phyloP scores from a whole-genome alignment of 2,888 invertebrate genomes.

The Meteorus cinctellus region DNA sequence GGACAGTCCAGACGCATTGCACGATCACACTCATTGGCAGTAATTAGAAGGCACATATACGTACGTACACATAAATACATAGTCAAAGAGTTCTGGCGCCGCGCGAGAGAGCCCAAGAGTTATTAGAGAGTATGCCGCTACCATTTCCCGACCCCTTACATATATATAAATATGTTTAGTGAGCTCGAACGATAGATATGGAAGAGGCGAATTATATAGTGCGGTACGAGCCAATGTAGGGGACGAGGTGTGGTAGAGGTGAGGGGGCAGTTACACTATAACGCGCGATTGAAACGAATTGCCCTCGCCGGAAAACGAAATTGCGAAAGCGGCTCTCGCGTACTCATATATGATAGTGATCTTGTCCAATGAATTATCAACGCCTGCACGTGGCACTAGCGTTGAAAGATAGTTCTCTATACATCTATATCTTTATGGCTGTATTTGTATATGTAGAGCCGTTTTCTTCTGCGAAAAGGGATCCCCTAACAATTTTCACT shows the following conservation, averaged over 20 bases:
- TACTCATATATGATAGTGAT: constrained; percentile 44
- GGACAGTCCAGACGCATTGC: not conserved
- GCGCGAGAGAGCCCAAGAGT: not conserved
- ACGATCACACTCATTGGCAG: constrained; percentile 55
- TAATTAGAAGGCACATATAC: constrained; percentile 62
- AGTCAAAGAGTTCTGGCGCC: constrained; percentile 52
- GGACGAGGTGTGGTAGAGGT: constrained; percentile 5
- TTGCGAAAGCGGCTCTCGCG: constrained; percentile 48
- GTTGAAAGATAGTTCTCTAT: constrained; percentile 29
- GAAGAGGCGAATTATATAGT: not conserved
- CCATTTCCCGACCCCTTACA: not conserved
- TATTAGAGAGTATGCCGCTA: constrained; percentile 3
- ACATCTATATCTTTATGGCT: not conserved
- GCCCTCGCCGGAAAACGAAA: constrained; percentile 52
- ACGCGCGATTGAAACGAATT: constrained; percentile 54
- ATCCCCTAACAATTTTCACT: not conserved
- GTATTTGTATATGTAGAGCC: not conserved
- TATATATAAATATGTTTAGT: not conserved
- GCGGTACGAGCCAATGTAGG: not conserved
- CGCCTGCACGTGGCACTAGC: constrained; percentile 39
- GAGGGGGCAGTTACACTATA: constrained; percentile 18
- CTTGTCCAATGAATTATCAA: constrained; percentile 53
- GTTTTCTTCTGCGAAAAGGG: constrained; percentile 14
- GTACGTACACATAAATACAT: not conserved
- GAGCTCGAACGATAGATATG: not conserved